Percentiles rank a stretch among this genome's conserved stretches.
These are phyloP conservation scores for Delichon dasypus DNA, from an alignment of 2,797 vertebrate genomes.

Conservation along the genomic window DNA sequence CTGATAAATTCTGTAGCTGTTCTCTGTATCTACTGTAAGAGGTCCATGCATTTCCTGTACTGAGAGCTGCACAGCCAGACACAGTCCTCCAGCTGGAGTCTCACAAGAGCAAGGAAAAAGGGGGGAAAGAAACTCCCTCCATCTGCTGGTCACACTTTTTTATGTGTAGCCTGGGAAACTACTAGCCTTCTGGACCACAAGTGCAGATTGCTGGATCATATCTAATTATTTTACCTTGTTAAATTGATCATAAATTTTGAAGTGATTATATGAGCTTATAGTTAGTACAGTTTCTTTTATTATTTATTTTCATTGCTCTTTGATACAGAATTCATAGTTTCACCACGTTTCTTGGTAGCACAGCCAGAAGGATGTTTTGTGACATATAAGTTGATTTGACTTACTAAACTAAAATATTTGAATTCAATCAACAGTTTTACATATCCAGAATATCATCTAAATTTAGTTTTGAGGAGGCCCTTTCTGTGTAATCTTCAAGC, in stretches of 20 bases:
- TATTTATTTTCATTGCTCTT: background rate
- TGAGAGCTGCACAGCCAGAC: background rate
- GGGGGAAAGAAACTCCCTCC: background rate
- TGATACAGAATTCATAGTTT: background rate
- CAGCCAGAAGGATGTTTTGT: background rate
- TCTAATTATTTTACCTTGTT: background rate
- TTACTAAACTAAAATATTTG: background rate
- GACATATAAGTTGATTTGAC: background rate
- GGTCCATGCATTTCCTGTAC: background rate
- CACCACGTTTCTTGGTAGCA: background rate
- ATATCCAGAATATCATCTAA: background rate
- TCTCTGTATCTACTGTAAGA: background rate
- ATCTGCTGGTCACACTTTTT: background rate
- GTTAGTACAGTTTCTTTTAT: background rate
- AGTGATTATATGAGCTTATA: background rate
- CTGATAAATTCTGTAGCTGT: too few relatives aligned
- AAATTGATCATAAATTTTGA: background rate
- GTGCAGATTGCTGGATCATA: background rate
- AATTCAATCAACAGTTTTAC: background rate
- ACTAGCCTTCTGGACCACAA: background rate
- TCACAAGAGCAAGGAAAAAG: background rate
- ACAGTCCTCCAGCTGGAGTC: accelerated
- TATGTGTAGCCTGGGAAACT: background rate
- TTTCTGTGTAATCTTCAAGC: background rate
- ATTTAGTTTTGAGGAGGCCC: background rate